phyloP scores from a whole-genome alignment of 1,140 invertebrate species.

The Zaprionus vittiger region DNA sequence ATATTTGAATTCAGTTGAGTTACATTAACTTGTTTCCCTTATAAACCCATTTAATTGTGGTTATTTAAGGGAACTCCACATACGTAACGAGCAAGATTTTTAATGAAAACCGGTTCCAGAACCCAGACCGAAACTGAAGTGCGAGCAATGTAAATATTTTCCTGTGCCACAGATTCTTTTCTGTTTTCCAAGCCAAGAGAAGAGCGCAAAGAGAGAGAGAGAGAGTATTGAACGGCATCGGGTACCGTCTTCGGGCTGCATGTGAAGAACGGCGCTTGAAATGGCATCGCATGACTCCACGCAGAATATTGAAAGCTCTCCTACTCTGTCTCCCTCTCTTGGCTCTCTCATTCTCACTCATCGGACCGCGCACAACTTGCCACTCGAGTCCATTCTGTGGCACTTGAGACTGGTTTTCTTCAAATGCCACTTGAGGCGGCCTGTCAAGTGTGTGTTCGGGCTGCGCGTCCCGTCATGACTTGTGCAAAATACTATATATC shows the following conservation, averaged over 20 bases:
- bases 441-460: conserved; percentile 69
- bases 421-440: conserved; percentile 77
- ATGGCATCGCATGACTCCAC: conserved; percentile 44
- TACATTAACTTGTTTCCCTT: conserved; percentile 14
- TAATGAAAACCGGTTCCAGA: conserved; percentile 65
- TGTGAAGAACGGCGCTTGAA: conserved; percentile 74
- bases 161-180: conserved; percentile 46
- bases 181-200: not conserved
- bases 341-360: not conserved
- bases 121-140: conserved; percentile 29
- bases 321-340: not conserved
- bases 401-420: conserved; percentile 78
- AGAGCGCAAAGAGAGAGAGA: not conserved
- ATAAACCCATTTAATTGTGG: conserved; percentile 68
- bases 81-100: conserved; percentile 35
- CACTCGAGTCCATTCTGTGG: conserved; percentile 70
- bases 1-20: conserved; percentile 22
- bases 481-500: conserved; percentile 59
- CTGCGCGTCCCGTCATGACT: conserved; percentile 61
- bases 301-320: conserved; percentile 27
- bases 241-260: conserved; percentile 37
- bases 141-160: conserved; percentile 49
- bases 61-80: conserved; percentile 47
- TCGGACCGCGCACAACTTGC: conserved; percentile 36
- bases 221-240: conserved; percentile 16